phyloP scores from a whole-genome alignment of 2,888 invertebrate species.

The Oligia latruncula region DNA sequence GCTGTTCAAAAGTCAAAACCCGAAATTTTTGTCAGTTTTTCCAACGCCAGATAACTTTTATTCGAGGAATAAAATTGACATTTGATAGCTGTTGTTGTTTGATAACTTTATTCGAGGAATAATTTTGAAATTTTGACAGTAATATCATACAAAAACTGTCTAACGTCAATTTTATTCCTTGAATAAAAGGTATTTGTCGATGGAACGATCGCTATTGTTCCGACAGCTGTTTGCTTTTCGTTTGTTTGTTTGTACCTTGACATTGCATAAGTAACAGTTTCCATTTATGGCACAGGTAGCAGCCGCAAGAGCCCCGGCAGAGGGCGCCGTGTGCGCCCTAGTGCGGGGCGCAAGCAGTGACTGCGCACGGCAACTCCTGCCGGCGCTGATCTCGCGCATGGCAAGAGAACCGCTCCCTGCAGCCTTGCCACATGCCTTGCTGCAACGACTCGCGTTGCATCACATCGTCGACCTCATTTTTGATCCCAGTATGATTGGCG shows the following conservation, averaged over 20 bases:
- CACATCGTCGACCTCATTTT: constrained; percentile 85
- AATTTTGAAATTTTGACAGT: too few relatives aligned
- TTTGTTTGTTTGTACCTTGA: background rate
- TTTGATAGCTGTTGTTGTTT: too few relatives aligned
- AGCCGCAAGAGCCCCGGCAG: constrained; percentile 84
- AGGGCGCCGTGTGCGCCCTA: constrained; percentile 86
- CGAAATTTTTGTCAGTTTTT: too few relatives aligned
- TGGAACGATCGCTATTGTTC: too few relatives aligned
- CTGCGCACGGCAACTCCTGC: constrained; percentile 81
- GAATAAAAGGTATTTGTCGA: too few relatives aligned
- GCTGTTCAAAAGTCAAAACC: too few relatives aligned
- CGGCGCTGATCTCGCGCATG: constrained; percentile 85
- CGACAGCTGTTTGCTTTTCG: background rate
- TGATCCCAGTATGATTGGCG: constrained; percentile 82
- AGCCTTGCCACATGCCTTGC: constrained; percentile 86
- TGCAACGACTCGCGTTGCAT: constrained; percentile 84
- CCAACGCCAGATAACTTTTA: too few relatives aligned
- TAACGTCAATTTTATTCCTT: too few relatives aligned
- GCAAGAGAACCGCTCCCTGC: constrained; percentile 88
- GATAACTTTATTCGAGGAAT: too few relatives aligned
- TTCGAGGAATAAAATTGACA: too few relatives aligned
- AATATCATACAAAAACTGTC: too few relatives aligned
- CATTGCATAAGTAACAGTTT: background rate
- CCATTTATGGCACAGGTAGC: constrained; percentile 75
- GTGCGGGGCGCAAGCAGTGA: constrained; percentile 81